Evolutionary conservation across 2,888 invertebrate species (phyloP).

Genomic region (Anarsia innoxiella): DNA sequence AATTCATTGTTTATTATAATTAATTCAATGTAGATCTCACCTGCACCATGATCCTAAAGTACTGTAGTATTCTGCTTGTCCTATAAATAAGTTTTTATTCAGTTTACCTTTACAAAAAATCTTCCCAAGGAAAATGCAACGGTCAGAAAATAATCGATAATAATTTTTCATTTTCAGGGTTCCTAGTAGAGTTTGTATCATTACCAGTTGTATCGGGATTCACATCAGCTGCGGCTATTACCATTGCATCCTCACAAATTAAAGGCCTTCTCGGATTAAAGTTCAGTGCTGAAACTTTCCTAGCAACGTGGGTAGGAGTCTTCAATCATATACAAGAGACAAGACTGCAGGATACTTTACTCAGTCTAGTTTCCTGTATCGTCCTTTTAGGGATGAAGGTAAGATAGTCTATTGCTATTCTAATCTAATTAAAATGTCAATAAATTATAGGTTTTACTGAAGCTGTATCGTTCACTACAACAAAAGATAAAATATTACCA

Average conservation of each 20-base stretch:
- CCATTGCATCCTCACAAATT: conserved; percentile 84
- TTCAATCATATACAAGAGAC: conserved; percentile 69
- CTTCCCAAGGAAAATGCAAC: too few species aligned
- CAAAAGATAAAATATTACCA: too few species aligned
- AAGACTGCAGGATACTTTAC: conserved; percentile 74
- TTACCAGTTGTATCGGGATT: conserved; percentile 84
- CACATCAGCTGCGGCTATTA: conserved; percentile 84
- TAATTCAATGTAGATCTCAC: too few species aligned
- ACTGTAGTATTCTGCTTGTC: too few species aligned
- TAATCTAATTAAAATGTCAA: conserved; percentile 27
- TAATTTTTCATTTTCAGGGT: conserved; percentile 76
- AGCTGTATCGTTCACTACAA: too few species aligned
- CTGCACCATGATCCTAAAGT: too few species aligned
- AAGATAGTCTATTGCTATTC: conserved; percentile 24
- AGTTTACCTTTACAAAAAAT: too few species aligned
- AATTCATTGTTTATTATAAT: too few species aligned
- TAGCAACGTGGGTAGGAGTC: conserved; percentile 75
- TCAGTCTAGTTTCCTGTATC: conserved; percentile 78
- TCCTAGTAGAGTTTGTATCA: conserved; percentile 84
- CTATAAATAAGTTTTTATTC: too few species aligned
- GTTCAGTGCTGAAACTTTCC: conserved; percentile 77
- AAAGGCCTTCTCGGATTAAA: conserved; percentile 78
- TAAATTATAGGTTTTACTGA: conserved; percentile 34
- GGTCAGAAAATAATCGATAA: too few species aligned
- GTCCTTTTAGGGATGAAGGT: conserved; percentile 78